These are phyloP conservation scores for Platichthys stellatus DNA, from an alignment of 2,113 vertebrate genomes.

Conservation along the genomic window DNA sequence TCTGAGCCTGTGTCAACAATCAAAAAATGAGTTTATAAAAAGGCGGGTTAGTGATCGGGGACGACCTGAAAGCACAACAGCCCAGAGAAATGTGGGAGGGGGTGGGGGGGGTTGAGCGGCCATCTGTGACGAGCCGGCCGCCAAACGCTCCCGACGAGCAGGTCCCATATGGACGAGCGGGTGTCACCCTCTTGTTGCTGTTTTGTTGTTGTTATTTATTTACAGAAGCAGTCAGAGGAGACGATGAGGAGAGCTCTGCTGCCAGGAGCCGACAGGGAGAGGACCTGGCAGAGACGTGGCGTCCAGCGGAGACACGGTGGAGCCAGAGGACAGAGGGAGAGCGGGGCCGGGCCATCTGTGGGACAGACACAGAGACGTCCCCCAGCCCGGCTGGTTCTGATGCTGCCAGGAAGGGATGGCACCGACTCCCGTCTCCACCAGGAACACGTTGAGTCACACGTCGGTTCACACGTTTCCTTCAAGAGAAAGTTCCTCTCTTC, in stretches of 20 bases:
- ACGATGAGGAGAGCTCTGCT: constrained; percentile 7
- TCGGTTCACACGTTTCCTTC: background rate
- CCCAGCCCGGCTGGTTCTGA: constrained; percentile 45
- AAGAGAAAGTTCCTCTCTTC: too few species aligned
- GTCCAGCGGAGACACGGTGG: constrained; percentile 42
- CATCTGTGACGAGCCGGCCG: constrained; percentile 70
- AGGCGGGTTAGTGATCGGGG: constrained; percentile 8
- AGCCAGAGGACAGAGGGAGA: constrained; percentile 58
- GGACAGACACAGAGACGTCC: constrained; percentile 66
- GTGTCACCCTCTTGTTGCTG: constrained; percentile 67
- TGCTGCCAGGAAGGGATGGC: constrained; percentile 39
- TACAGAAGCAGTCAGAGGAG: constrained; percentile 62
- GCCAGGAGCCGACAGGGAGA: constrained; percentile 23
- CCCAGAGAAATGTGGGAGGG: constrained; percentile 29
- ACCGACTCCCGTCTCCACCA: background rate
- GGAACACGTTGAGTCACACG: background rate
- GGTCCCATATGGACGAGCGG: constrained; percentile 72
- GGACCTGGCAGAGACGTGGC: constrained; percentile 25
- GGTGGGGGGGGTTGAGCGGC: constrained; percentile 35
- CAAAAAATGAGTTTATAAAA: constrained; percentile 39
- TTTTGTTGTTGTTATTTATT: constrained; percentile 82
- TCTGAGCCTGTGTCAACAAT: constrained; percentile 63
- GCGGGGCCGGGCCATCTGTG: constrained; percentile 72
- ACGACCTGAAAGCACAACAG: constrained; percentile 53
- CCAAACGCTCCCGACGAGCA: constrained; percentile 45